Evolutionary conservation across 2,888 invertebrate species (phyloP), one percentile per base, ranked within the genome.

Genomic region (Agelastica alni): DNA sequence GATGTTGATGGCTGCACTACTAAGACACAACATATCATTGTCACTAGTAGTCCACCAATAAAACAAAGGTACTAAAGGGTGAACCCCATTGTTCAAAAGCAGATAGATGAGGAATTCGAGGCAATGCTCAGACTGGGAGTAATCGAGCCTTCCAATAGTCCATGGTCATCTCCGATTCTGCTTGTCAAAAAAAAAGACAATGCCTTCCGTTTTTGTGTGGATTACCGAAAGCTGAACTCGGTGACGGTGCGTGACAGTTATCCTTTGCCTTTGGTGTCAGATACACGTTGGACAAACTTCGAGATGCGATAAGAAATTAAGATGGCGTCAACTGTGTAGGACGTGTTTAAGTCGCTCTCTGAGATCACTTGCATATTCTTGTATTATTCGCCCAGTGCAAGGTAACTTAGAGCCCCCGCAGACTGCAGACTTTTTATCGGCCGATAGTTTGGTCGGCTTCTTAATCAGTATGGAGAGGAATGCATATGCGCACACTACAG

Each of bases 101-200:
- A 51, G 7, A 49, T 62, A 1, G 51, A 65, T 16, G 37, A 20
- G 1, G 70, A 73, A 49, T 56, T 73, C 1, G 70, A 73, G 37
- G 44, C 65, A 4, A 72, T 75, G 71, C 12, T 73, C 1, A 41
- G 20, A 2, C 22, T 63, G 1, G 68, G 61, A 1, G 61, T 73
- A 0, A 64, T 75, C 1, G 70, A 72, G 30, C 61, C 59, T 12
- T 69, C 64, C 0, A 48, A 56, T 1, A 70, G 69, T 18, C 52
- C 63, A 1, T 70, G 71, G 71, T 63, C 64, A 5, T 68, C 66
- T 2, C 68, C 69, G 2, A 62, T 69, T 4, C 62, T 68, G 0
- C 60, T 71, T 13, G 64, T 70, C 0, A 41, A 47, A 2, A 44
- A 30, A 30, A 44, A 20, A 10, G 49, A 49, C 7, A 28, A 12